Evolutionary conservation across 2,888 invertebrate species (phyloP).

Genomic region (Oxytorus armatus): DNA sequence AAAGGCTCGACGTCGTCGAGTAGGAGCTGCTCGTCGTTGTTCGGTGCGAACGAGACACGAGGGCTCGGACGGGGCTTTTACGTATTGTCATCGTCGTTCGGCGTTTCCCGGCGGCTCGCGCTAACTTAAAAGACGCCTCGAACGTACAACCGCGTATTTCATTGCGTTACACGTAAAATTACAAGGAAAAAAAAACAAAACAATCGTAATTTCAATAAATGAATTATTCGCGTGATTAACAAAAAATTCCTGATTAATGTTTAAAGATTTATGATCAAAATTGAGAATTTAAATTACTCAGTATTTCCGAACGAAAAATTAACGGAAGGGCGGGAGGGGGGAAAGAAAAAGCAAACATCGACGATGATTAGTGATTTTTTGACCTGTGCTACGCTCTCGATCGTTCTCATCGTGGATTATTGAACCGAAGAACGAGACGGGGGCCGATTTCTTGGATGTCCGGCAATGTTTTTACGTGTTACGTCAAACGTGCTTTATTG

Average conservation of each 20-base stretch:
- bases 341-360: slow-evolving; percentile 7
- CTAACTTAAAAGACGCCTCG: too few species aligned
- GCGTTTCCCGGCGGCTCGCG: slow-evolving; percentile 48
- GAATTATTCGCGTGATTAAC: too few species aligned
- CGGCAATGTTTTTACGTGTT: slow-evolving; percentile 24
- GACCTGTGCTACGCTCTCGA: slow-evolving; percentile 13
- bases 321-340: too few species aligned
- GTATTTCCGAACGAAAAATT: too few species aligned
- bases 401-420: slow-evolving; percentile 47
- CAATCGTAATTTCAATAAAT: too few species aligned
- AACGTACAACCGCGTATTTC: too few species aligned
- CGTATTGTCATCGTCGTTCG: slow-evolving; percentile 27
- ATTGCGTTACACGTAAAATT: too few species aligned
- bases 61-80: slow-evolving; percentile 31
- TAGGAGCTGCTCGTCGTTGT: slow-evolving; percentile 56
- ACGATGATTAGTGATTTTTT: slow-evolving; percentile 19
- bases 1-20: slow-evolving; percentile 50
- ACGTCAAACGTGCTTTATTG: slow-evolving; percentile 9
- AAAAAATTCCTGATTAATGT: too few species aligned
- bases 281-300: too few species aligned
- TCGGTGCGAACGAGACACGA: slow-evolving; percentile 44
- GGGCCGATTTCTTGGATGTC: too few species aligned
- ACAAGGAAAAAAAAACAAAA: neutral
- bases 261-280: too few species aligned
- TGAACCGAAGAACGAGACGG: too few species aligned